Evolutionary conservation across 2,888 invertebrate species (phyloP), one percentile per base, ranked within the genome.

Genomic region (Acleris laterana): DNA sequence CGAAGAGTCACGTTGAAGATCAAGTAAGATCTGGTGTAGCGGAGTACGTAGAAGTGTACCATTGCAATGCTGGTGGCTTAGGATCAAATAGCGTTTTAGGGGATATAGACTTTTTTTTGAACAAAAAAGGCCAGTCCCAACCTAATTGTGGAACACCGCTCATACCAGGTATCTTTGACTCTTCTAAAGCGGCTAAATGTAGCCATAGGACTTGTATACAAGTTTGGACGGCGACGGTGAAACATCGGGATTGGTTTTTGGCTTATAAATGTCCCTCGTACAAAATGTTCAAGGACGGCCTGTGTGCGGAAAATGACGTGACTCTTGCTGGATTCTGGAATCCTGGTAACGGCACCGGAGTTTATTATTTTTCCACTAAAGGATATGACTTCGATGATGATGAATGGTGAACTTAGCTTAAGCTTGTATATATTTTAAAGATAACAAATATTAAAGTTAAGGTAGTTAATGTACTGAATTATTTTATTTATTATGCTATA

Each of bases 41-140:
- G 0, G 85, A 90, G 0, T 94, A 94, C 72, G 95, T 95, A 0
- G 94, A 95, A 75, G 91, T 94, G 0, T 91, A 94, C 69, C 95
- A 95, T 75, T 95, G 95, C 32, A 94, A 94, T 70, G 93, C 93
- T 64, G 94, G 94, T 16, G 87, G 86, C 0, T 76, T 94, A 2
- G 94, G 94, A 1, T 89, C 93, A 0, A 86, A 87, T 0, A 88
- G 88, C 62, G 90, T 93, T 0, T 76, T 94, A 42, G 95, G 93
- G 0, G 94, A 94, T 58, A 83, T 93, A 5, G 95, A 95, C 76
- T 94, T 94, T 78, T 94, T 93, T 72, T 89, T 94, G 1, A 95
- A 95, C 73, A 94, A 94, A 72, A 93, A 94, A 46, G 95, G 95
- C 0, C 78, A 78, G 13, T 79, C 89, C 0, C 95, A 95, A 74